Percentiles rank a stretch among this genome's conserved stretches.
Conservation (phyloP, 1,140 invertebrate genomes). For the Cydia strobilella region DNA sequence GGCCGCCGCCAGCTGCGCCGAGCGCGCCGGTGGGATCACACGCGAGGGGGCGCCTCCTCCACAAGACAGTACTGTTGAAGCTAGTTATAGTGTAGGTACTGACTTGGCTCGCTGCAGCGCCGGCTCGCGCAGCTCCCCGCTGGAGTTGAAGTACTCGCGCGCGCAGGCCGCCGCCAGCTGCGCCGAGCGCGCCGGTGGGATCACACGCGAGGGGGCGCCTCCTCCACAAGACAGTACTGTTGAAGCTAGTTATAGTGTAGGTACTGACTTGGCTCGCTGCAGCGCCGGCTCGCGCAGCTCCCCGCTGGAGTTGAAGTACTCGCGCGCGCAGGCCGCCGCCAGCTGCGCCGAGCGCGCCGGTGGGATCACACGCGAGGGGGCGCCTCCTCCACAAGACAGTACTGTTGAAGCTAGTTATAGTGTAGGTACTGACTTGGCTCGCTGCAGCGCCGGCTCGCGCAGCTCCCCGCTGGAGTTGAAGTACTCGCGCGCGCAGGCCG, state of each 20-base stretch:
- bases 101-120: conserved; percentile 60
- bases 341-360: too few species aligned
- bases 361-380: neutral
- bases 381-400: neutral
- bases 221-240: conserved; percentile 34
- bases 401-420: neutral
- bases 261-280: conserved; percentile 28
- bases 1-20: too few species aligned
- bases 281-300: conserved; percentile 48
- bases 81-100: conserved; percentile 14
- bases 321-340: too few species aligned
- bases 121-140: conserved; percentile 55
- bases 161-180: too few species aligned
- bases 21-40: too few species aligned
- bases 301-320: conserved; percentile 47
- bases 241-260: neutral
- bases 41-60: too few species aligned
- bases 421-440: conserved; percentile 55
- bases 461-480: conserved; percentile 64
- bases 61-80: neutral
- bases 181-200: too few species aligned
- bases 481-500: too few species aligned
- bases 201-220: conserved; percentile 41
- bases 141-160: conserved; percentile 72
- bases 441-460: conserved; percentile 56